These are phyloP conservation scores for Helicolenus hilgendorfi DNA, from an alignment of 2,797 vertebrate genomes.

Conservation along the genomic window DNA sequence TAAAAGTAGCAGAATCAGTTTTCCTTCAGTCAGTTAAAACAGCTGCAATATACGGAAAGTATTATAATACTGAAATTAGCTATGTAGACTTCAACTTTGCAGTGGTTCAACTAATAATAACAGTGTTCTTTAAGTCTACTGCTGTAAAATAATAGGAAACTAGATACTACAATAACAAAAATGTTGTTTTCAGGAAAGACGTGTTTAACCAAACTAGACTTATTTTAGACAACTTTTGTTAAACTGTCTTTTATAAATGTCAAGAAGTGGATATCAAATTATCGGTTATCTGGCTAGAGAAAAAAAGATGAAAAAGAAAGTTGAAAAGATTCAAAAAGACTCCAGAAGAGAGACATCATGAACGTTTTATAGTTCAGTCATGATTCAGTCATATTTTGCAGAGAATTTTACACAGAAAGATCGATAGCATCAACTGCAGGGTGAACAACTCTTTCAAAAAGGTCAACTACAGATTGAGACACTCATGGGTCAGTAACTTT, in stretches of 20 bases:
- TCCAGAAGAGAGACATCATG: background rate
- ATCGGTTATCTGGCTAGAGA: background rate
- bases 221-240: background rate
- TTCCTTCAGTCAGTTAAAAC: background rate
- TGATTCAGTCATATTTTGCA: background rate
- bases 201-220: background rate
- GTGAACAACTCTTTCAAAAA: background rate
- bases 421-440: background rate
- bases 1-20: background rate
- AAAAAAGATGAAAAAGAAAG: background rate
- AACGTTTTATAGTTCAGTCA: too few species aligned
- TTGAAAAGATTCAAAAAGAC: too few species aligned
- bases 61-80: background rate
- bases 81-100: background rate
- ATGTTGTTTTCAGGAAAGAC: background rate
- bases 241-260: background rate
- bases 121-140: background rate
- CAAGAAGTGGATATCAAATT: background rate
- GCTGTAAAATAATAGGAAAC: background rate
- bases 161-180: too few species aligned
- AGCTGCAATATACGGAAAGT: background rate
- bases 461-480: background rate
- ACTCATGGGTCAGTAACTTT: constrained; percentile 10
- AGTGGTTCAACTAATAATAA: background rate
- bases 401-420: background rate